A percentile compares a stretch with the other conserved stretches of the same genome.
These are phyloP conservation scores for Symphodus melops DNA, from an alignment of 2,113 vertebrate genomes.

Conservation along the genomic window DNA sequence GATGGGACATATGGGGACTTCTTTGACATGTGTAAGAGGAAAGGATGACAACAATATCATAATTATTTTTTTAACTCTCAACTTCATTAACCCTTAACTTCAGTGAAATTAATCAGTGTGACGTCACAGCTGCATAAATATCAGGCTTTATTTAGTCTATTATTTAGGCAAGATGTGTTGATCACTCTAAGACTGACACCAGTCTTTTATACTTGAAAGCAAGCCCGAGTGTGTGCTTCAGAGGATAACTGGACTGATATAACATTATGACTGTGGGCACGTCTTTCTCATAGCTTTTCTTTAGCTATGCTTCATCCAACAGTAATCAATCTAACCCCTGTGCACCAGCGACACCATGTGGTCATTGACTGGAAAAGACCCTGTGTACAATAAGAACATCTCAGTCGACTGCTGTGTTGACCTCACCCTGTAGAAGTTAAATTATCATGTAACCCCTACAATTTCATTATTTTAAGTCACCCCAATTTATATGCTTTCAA, in stretches of 20 bases:
- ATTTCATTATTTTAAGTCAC: background rate
- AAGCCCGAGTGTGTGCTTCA: background rate
- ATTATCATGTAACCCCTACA: background rate
- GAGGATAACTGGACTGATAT: background rate
- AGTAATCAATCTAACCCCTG: background rate
- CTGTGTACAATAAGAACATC: background rate
- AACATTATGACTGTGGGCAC: background rate
- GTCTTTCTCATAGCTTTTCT: constrained; percentile 1
- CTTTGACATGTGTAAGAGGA: no score
- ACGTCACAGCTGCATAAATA: no score
- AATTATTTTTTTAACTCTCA: no score
- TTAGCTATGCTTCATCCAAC: background rate
- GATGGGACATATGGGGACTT: no score
- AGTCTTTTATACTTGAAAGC: no score
- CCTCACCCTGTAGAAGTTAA: constrained; percentile 28
- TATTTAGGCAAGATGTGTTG: no score
- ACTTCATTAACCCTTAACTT: no score
- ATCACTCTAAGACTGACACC: no score
- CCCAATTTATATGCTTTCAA: background rate
- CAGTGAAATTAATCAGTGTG: background rate
- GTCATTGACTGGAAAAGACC: background rate
- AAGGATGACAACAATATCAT: no score
- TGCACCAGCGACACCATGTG: constrained; percentile 45
- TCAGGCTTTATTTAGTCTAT: no score
- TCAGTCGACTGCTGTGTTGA: constrained; percentile 1